Base-by-base conservation (phyloP, 2,888 invertebrate genomes). In the Embidobia sp. region DNA sequence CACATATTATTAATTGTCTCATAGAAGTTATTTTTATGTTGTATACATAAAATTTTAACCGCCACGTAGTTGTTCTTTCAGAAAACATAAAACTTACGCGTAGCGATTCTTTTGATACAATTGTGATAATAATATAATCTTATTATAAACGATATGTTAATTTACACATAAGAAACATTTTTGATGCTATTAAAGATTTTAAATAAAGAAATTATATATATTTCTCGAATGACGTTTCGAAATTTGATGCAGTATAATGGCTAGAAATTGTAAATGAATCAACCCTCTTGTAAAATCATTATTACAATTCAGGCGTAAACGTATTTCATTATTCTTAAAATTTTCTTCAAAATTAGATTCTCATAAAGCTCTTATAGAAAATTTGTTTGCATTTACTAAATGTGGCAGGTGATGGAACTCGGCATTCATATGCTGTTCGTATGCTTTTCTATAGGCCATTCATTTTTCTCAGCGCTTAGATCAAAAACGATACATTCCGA, bases 351-450 rank as follows among this genome's bases (percentile, higher is more conserved):
- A 87, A 87, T 88, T 87, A 87, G 84, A 87, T 84, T 81, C 84
- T 86, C 84, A 84, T 85, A 78, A 81, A 74, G 78, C 67, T 53
- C 48, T 80, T 80, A 86, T 87, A 84, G 85, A 89, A 88, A 87
- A 88, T 88, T 87, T 88, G 86, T 88, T 86, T 85, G 86, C 83
- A 88, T 88, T 88, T 84, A 86, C 33, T 53, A 61, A 81, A 82
- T 57, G 44, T 69, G 81, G 84, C 87, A 88, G 87, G 87, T 88
- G 87, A 85, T 81, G 79, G 44, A 51, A 31, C 66, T 35, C 48
- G 55, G 61, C 53, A 49, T 70, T 70, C 22, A 22, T 22, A 6
- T n/a, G n/a, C n/a, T n/a, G n/a, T n/a, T n/a, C n/a, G n/a, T n/a
- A 22, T 4, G 22, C 6, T 22, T 22, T 22, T 40, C 66, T 48